Base-by-base conservation (phyloP, 2,888 invertebrate genomes). In the Deroplatys truncata region DNA sequence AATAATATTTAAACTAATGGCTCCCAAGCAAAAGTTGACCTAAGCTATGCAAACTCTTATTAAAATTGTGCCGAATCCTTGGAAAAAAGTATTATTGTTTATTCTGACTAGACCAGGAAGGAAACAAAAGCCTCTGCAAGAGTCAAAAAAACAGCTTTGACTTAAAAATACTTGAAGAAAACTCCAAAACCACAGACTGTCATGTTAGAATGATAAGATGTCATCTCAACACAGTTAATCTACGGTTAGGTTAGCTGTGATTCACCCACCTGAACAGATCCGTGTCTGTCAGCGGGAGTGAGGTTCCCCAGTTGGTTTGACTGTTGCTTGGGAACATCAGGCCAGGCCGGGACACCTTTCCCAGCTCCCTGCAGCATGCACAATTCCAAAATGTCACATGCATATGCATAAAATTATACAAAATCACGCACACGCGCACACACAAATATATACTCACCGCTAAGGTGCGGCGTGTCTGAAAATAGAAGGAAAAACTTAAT, bases 241-340 rank as follows among this genome's bases (percentile, higher is more conserved):
- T 72, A 72, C 56, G 56, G 56, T 25, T 72, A 72, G 56, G 56
- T 72, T 72, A 72, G 56, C 56, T 72, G 56, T 72, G 56, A 25
- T 72, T 72, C 28, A 84, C 89, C 86, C 95, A 98, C 98, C 97
- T 98, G 98, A 92, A 99, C 98, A 93, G 98, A 99, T 94, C 98
- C 99, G 94, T 98, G 98, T 94, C 98, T 96, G 95, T 98, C 98
- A 92, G 98, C 98, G 92, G 98, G 98, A 92, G 98, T 98, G 93
- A 98, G 95, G 94, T 97, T 97, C 93, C 97, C 98, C 92, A 97
- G 95, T 92, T 96, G 96, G 93, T 95, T 95, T 92, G 96, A 96
- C 93, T 97, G 96, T 82, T 92, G 91, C 90, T 92, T 92, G 93
- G 98, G 98, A 92, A 97, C 96, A 94, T 98, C 98, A 93, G 97